A percentile compares a stretch with the other conserved stretches of the same genome.
Evolutionary conservation across 1,140 invertebrate genomes (phyloP).

Genomic region (Uloborus diversus): DNA sequence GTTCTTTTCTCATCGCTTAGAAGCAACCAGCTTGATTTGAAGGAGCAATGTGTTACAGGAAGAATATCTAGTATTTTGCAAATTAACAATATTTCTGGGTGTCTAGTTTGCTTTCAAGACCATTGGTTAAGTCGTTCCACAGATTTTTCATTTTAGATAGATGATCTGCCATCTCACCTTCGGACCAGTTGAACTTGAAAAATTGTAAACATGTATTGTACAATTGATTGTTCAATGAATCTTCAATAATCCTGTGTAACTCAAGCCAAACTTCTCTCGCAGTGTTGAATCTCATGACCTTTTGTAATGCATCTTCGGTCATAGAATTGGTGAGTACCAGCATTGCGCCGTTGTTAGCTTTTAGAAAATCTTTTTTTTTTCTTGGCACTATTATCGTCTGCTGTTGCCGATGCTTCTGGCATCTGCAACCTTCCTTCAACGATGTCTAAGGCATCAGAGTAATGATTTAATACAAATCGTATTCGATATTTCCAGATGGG

Average conservation of each 20-base stretch:
- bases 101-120: not conserved
- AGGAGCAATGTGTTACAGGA: not conserved
- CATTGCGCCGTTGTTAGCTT: no score
- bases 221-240: not conserved
- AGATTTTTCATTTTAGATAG: not conserved
- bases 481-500: no score
- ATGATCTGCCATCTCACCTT: not conserved
- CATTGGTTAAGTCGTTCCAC: not conserved
- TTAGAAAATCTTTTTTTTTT: no score
- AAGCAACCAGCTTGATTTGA: conserved; percentile 27
- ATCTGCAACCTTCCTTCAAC: no score
- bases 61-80: not conserved
- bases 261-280: no score
- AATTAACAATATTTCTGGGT: not conserved
- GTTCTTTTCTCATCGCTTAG: conserved; percentile 10
- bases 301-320: not conserved
- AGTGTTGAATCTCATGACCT: no score
- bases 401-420: no score
- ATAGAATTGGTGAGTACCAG: no score
- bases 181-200: not conserved
- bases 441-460: no score
- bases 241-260: not conserved
- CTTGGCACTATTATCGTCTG: no score
- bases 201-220: conserved; percentile 6
- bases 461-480: no score